Conservation (phyloP, 2,113 vertebrate species). For the Zosterops borbonicus region DNA sequence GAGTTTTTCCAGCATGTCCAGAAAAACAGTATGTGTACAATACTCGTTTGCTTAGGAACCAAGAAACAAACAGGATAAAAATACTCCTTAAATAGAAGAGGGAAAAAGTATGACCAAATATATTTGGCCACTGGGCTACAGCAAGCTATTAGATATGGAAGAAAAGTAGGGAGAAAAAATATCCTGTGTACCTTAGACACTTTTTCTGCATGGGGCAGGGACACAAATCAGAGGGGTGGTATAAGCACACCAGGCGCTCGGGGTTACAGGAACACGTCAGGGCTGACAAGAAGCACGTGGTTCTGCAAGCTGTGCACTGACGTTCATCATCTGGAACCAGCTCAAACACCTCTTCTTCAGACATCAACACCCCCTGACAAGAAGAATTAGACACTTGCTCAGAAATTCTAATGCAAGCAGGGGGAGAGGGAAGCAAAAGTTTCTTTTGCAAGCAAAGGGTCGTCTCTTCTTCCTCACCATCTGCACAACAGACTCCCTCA, state of each 20-base stretch:
- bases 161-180: background rate
- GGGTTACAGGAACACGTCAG: conserved; percentile 93
- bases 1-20: background rate
- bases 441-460: background rate
- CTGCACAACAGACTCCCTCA: conserved; percentile 84
- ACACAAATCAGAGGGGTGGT: conserved; percentile 88
- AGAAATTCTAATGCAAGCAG: background rate
- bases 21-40: background rate
- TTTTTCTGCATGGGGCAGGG: conserved; percentile 88
- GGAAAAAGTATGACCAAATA: background rate
- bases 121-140: background rate
- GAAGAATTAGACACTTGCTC: background rate
- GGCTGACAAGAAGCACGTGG: conserved; percentile 96
- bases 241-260: conserved; percentile 90
- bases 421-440: background rate
- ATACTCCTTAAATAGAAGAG: background rate
- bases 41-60: background rate
- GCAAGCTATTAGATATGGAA: background rate
- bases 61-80: background rate
- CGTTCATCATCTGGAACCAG: conserved; percentile 95
- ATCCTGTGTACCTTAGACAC: conserved; percentile 86
- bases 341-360: conserved; percentile 96
- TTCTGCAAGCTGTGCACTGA: conserved; percentile 93
- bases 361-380: conserved; percentile 87
- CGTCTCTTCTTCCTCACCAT: conserved; percentile 75